Conservation (phyloP, 2,113 vertebrate genomes). For the Pagrus major region DNA sequence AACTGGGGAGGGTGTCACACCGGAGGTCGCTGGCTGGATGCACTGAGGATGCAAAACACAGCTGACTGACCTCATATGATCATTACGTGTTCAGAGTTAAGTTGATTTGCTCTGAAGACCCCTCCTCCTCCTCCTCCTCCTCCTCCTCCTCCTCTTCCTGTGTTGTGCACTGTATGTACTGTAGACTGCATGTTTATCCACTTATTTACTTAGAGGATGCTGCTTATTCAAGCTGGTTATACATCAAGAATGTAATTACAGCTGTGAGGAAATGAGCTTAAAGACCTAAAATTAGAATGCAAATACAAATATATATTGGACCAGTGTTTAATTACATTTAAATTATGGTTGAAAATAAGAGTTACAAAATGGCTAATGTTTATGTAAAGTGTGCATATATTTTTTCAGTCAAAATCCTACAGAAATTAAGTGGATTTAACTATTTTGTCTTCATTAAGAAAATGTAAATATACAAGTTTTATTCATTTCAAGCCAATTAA, state of each 20-base stretch:
- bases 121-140: too few species aligned
- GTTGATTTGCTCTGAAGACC: constrained; percentile 26
- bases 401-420: too few species aligned
- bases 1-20: constrained; percentile 50
- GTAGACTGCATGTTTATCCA: not conserved
- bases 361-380: not conserved
- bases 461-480: too few species aligned
- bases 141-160: too few species aligned
- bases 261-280: not conserved
- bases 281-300: too few species aligned
- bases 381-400: not conserved
- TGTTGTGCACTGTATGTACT: not conserved
- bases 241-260: not conserved
- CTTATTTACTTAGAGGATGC: not conserved
- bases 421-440: not conserved
- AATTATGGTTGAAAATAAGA: too few species aligned
- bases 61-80: constrained; percentile 69
- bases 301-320: not conserved
- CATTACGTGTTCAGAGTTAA: constrained; percentile 20
- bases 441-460: too few species aligned
- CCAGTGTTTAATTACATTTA: too few species aligned
- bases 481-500: too few species aligned
- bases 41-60: constrained; percentile 46
- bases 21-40: constrained; percentile 51
- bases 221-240: not conserved